Percentiles rank a stretch among this genome's conserved stretches.
phyloP scores from a whole-genome alignment of 2,888 invertebrate genomes.

The Chloroclysta siterata region DNA sequence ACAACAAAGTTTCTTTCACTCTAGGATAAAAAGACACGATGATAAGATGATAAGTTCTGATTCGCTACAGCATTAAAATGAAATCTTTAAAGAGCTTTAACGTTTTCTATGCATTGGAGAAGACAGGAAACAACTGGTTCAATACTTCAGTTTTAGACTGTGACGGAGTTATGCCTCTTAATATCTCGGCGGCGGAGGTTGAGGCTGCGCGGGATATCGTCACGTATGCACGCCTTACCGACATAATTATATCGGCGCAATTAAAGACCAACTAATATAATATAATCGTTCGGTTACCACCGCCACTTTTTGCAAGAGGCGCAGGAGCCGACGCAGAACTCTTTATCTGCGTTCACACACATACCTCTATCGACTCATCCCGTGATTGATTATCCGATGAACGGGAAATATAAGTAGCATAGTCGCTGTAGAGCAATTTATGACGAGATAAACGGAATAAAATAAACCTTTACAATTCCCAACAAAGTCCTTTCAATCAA shows the following conservation, averaged over 20 bases:
- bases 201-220: constrained; percentile 78
- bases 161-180: constrained; percentile 79
- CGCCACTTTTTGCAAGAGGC: constrained; percentile 76
- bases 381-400: constrained; percentile 64
- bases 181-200: constrained; percentile 72
- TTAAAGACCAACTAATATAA: constrained; percentile 83
- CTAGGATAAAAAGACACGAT: background rate
- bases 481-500: constrained; percentile 18
- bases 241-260: constrained; percentile 83
- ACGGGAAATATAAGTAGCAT: constrained; percentile 47
- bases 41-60: background rate
- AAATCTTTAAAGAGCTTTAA: background rate
- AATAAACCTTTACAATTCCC: constrained; percentile 2
- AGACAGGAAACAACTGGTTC: background rate
- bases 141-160: constrained; percentile 14
- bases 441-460: constrained; percentile 14
- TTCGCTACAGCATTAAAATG: background rate
- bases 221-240: constrained; percentile 77
- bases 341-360: constrained; percentile 65
- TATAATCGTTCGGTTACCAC: constrained; percentile 83
- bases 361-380: constrained; percentile 61
- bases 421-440: constrained; percentile 19
- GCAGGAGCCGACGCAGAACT: constrained; percentile 64
- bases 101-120: background rate
- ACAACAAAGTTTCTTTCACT: background rate